Evolutionary conservation across 2,113 vertebrate species (phyloP), one percentile per base, ranked within the genome.

Genomic region (Lynx canadensis): DNA sequence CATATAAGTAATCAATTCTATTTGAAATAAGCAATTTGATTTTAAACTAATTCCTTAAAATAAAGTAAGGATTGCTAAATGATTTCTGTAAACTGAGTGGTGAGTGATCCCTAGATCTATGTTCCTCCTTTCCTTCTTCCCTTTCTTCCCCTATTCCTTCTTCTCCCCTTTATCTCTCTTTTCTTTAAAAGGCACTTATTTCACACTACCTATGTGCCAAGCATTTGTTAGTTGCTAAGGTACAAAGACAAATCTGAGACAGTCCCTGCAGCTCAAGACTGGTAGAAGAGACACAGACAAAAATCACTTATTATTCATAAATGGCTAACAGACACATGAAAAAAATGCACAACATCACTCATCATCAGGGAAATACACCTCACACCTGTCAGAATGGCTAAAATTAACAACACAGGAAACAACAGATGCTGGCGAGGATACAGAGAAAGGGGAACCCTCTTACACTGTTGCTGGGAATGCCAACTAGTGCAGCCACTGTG

Each of bases 31-130:
- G 36, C 15, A 79, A 90, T 79, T 90, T 96, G 14, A 68, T 38
- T 83, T 60, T 69, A 78, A 73, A 94, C 87, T 48, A 89, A 83
- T 84, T 87, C 38, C 12, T 93, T 55, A 71, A 93, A 86, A 93
- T 92, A 88, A 96, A 91, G 4, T 55, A 66, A 93, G 15, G 91
- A 55, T 96, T 97, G 18, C 9, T 89, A 92, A 92, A 78, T 60
- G 25, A 78, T 74, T 96, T 94, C 78, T 94, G 23, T 94, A 96
- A 89, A 90, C 15, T 80, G 29, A 87, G 3, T 92, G 31, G 15
- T 38, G 74, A 87, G 90, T 60, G 19, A 93, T 84, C 13, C 57
- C 31, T 41, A 83, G 12, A 88, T 76, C 25, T 88, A 15, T 0
- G 2, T 74, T 87, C 10, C 36, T 80, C 4, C 33, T 65, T 88